A percentile compares a stretch with the other conserved stretches of the same genome.
Evolutionary conservation across 1,140 invertebrate genomes (phyloP).

Genomic region (Holcopasites calliopsidis): DNA sequence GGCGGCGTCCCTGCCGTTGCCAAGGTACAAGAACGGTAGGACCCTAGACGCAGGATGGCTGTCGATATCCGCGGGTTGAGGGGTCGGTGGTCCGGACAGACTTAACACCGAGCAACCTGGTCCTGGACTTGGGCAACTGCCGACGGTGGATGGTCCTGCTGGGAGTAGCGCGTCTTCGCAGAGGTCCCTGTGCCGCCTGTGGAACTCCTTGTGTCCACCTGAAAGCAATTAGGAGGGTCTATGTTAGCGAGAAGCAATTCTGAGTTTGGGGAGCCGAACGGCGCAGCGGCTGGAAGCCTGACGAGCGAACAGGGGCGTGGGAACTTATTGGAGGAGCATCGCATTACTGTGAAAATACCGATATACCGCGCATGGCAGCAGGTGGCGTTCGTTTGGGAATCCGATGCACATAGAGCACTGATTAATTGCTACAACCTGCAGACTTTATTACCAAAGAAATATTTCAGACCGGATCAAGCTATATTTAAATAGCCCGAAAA

Average conservation of each 20-base stretch:
- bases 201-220: slow-evolving; percentile 87
- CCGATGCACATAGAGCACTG: too few species aligned
- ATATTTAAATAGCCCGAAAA: too few species aligned
- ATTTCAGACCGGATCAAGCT: too few species aligned
- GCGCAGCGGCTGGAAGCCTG: background rate
- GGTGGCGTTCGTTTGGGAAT: background rate
- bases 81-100: slow-evolving; percentile 67
- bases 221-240: slow-evolving; percentile 52
- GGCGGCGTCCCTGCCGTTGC: slow-evolving; percentile 91
- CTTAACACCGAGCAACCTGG: slow-evolving; percentile 69
- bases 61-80: slow-evolving; percentile 83
- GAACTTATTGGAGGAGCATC: slow-evolving; percentile 12
- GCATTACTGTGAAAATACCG: slow-evolving; percentile 5
- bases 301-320: slow-evolving; percentile 12
- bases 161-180: slow-evolving; percentile 83
- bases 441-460: too few species aligned
- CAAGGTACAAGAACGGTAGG: slow-evolving; percentile 92
- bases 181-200: slow-evolving; percentile 83
- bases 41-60: slow-evolving; percentile 89
- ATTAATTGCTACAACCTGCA: too few species aligned
- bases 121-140: slow-evolving; percentile 67
- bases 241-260: background rate
- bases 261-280: background rate
- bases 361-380: background rate
- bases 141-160: slow-evolving; percentile 56